These are phyloP conservation scores for Parnassius mnemosyne DNA, from an alignment of 2,888 invertebrate species.

Conservation along the genomic window DNA sequence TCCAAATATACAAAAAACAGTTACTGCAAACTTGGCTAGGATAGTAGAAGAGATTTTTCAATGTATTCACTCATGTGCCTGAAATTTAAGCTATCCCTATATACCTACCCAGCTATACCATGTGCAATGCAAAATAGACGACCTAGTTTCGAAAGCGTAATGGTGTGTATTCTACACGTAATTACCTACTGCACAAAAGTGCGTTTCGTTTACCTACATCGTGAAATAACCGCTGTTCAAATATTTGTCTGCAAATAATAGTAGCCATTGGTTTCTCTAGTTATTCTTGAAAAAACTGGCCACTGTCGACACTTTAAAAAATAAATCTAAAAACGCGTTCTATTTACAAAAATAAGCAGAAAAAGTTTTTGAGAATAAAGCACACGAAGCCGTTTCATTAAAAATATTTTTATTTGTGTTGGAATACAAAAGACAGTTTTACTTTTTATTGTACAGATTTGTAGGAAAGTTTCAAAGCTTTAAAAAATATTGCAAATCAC, in stretches of 20 bases:
- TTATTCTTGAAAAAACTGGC: background rate
- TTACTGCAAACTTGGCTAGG: no score
- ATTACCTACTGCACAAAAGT: conserved; percentile 27
- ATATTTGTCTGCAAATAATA: conserved; percentile 1
- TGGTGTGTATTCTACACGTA: conserved; percentile 40
- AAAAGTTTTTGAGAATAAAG: background rate
- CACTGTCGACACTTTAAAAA: background rate
- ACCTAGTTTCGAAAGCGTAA: conserved; percentile 48
- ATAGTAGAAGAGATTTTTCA: no score
- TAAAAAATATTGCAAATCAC: no score
- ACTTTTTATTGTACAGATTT: no score
- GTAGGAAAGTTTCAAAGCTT: no score
- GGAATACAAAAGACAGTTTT: background rate
- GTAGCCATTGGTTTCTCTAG: background rate
- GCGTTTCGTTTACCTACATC: conserved; percentile 1
- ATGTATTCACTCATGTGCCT: background rate
- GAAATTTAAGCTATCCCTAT: background rate
- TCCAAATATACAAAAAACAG: no score
- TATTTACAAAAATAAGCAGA: background rate
- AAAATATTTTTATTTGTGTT: background rate
- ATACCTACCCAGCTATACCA: background rate
- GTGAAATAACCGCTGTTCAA: conserved; percentile 3
- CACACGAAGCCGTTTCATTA: background rate
- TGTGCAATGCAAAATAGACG: conserved; percentile 32
- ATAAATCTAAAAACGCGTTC: background rate